Evolutionary conservation across 2,113 vertebrate genomes (phyloP).

Genomic region (Bungarus multicinctus): DNA sequence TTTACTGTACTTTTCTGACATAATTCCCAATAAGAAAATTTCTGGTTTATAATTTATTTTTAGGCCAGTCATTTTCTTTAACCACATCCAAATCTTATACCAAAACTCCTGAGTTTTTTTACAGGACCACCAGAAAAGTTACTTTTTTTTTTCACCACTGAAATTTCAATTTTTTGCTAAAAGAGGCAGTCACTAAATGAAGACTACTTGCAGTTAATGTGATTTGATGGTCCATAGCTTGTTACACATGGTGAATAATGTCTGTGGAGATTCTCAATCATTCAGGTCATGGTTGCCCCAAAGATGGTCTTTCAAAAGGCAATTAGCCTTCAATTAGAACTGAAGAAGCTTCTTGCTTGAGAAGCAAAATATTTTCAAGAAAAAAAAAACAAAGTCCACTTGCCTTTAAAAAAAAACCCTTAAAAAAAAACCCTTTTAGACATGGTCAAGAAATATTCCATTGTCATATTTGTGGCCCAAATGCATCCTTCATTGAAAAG

Average conservation of each 20-base stretch:
- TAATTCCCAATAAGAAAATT: too few relatives aligned
- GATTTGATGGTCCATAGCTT: background rate
- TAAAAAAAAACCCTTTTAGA: too few relatives aligned
- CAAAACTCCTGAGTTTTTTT: too few relatives aligned
- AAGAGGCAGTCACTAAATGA: background rate
- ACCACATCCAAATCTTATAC: too few relatives aligned
- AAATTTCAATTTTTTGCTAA: background rate
- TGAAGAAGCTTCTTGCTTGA: background rate
- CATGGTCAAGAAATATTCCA: conserved; percentile 10
- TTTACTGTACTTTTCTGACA: too few relatives aligned
- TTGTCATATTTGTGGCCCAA: background rate
- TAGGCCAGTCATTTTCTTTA: too few relatives aligned
- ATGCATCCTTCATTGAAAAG: background rate
- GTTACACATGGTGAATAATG: background rate
- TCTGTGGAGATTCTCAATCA: background rate
- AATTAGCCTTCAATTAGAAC: background rate
- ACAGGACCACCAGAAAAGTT: too few relatives aligned
- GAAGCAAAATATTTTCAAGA: too few relatives aligned
- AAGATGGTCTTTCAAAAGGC: background rate
- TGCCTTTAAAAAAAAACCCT: too few relatives aligned
- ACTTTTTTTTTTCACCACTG: too few relatives aligned
- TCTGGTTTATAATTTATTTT: too few relatives aligned
- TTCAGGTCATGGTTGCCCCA: background rate
- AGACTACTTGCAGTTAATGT: background rate
- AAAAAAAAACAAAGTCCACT: too few relatives aligned